Percentiles rank a stretch among this genome's conserved stretches.
These are phyloP conservation scores for Papilio polyxenes DNA, from an alignment of 1,140 invertebrate genomes.

Conservation along the genomic window DNA sequence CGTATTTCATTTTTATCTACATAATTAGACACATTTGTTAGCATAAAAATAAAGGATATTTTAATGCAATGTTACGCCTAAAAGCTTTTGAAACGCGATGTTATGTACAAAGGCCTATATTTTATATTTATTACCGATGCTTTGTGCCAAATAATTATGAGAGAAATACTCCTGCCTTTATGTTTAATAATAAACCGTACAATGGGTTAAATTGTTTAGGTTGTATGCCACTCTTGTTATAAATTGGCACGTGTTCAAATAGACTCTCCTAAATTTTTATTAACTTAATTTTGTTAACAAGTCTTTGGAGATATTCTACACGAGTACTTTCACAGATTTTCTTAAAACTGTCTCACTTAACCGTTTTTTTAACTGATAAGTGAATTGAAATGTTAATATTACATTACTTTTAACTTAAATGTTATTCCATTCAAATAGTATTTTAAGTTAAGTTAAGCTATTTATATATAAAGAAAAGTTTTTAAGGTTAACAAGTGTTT, in stretches of 20 bases:
- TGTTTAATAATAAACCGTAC: conserved; percentile 35
- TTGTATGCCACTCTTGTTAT: conserved; percentile 18
- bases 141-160: conserved; percentile 37
- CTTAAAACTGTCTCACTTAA: neutral
- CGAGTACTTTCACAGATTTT: neutral
- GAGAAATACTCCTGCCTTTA: conserved; percentile 21
- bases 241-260: conserved; percentile 30
- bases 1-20: conserved; percentile 36
- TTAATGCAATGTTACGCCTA: conserved; percentile 34
- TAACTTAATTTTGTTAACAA: conserved; percentile 8
- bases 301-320: neutral
- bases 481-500: too few species aligned
- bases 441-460: too few species aligned
- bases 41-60: conserved; percentile 36
- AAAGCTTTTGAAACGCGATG: conserved; percentile 28
- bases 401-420: neutral
- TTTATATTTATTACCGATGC: conserved; percentile 32
- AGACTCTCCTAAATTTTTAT: conserved; percentile 9
- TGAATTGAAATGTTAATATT: neutral
- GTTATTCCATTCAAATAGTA: too few species aligned
- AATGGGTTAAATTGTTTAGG: conserved; percentile 35
- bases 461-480: too few species aligned
- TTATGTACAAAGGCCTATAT: conserved; percentile 29
- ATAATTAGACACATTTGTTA: conserved; percentile 37
- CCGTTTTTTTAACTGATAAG: neutral